Evolutionary conservation across 2,888 invertebrate genomes (phyloP).

Genomic region (Perdita meconis): DNA sequence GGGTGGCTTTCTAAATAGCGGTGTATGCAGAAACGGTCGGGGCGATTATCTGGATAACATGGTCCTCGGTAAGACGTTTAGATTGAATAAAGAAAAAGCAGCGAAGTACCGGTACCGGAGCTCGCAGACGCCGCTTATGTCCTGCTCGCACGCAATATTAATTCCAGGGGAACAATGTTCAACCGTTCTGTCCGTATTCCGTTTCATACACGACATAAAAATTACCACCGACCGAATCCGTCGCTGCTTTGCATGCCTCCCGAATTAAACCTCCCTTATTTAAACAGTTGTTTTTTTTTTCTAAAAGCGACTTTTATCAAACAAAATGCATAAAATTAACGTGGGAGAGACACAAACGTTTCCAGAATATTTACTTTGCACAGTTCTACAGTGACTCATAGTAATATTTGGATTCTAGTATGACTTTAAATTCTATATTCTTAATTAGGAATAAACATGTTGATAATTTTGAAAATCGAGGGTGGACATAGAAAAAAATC

Average conservation of each 20-base stretch:
- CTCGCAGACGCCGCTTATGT: slow-evolving; percentile 29
- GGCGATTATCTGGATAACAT: slow-evolving; percentile 30
- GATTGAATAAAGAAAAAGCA: slow-evolving; percentile 47
- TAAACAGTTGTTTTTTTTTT: slow-evolving; percentile 9
- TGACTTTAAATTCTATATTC: no score
- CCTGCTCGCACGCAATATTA: slow-evolving; percentile 45
- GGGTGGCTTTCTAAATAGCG: background rate
- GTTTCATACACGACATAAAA: slow-evolving; percentile 34
- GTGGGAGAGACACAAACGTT: no score
- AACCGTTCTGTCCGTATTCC: slow-evolving; percentile 29
- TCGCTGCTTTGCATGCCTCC: slow-evolving; percentile 16
- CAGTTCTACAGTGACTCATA: no score
- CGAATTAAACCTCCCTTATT: background rate
- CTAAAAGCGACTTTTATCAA: no score
- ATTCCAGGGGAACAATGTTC: slow-evolving; percentile 37
- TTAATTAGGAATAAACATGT: no score
- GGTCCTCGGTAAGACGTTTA: slow-evolving; percentile 19
- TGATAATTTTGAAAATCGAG: no score
- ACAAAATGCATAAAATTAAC: no score
- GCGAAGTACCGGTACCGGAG: background rate
- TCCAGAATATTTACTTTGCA: no score
- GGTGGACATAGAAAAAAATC: no score
- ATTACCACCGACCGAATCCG: slow-evolving; percentile 15
- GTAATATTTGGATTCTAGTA: no score
- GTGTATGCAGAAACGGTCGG: background rate